Percentiles rank a stretch among this genome's conserved stretches.
phyloP scores from a whole-genome alignment of 2,888 invertebrate species.

The Parapristionchus giblindavisi region DNA sequence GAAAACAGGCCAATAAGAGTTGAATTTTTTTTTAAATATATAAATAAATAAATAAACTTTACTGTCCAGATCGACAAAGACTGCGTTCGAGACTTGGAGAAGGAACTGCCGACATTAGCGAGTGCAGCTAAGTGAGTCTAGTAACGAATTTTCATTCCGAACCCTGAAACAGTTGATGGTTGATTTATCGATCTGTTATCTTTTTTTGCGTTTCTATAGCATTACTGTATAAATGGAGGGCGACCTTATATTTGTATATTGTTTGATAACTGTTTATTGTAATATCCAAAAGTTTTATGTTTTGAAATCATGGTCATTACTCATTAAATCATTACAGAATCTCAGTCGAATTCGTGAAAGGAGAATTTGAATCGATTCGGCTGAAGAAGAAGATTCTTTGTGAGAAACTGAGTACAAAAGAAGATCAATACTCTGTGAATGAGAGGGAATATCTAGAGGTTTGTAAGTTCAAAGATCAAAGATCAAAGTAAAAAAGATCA shows the following conservation, averaged over 20 bases:
- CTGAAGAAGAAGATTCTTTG: background rate
- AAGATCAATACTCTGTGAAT: conserved; percentile 12
- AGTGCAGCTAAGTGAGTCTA: conserved; percentile 18
- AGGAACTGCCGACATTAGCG: conserved; percentile 17
- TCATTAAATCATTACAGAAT: background rate
- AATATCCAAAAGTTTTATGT: background rate
- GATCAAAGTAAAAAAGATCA: background rate
- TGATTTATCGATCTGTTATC: too few species aligned
- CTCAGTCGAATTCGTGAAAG: conserved; percentile 30
- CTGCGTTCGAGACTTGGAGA: conserved; percentile 23
- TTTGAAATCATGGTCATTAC: background rate
- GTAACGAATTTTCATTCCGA: background rate
- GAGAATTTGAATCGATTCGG: conserved; percentile 26
- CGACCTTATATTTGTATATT: too few species aligned
- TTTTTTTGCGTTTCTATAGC: too few species aligned
- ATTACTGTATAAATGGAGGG: too few species aligned
- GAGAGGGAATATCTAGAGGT: conserved; percentile 34
- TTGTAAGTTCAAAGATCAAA: background rate
- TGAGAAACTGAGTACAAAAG: background rate
- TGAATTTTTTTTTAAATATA: background rate
- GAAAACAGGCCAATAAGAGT: background rate
- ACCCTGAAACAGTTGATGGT: background rate
- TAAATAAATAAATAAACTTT: too few species aligned
- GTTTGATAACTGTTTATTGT: too few species aligned
- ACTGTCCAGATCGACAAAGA: conserved; percentile 13